A percentile compares a stretch with the other conserved stretches of the same genome.
Conservation (phyloP, 1,140 invertebrate genomes). For the Mizuhopecten yessoensis region DNA sequence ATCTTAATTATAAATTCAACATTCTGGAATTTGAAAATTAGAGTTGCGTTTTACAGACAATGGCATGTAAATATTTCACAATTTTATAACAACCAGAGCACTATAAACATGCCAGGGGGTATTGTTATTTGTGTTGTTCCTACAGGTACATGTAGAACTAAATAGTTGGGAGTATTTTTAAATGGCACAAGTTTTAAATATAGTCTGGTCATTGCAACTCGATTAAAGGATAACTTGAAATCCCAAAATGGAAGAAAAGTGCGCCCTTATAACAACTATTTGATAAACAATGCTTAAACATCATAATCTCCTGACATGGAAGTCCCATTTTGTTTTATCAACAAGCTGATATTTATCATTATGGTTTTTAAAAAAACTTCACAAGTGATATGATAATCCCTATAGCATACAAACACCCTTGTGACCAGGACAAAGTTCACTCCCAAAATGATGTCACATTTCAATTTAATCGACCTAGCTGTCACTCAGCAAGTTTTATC, state of each 20-base stretch:
- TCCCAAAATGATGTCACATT: slow-evolving; percentile 21
- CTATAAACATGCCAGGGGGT: too few relatives aligned
- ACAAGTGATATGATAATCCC: slow-evolving; percentile 8
- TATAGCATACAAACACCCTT: slow-evolving; percentile 34
- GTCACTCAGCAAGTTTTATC: neutral
- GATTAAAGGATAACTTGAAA: neutral
- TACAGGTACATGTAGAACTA: too few relatives aligned
- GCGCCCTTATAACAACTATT: neutral
- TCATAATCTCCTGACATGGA: neutral
- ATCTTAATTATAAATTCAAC: neutral
- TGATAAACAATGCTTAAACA: neutral
- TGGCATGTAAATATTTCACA: neutral
- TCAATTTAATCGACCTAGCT: slow-evolving; percentile 28
- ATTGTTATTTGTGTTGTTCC: too few relatives aligned
- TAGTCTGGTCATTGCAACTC: too few relatives aligned
- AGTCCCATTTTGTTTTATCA: neutral
- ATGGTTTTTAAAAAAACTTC: neutral
- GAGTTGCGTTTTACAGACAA: too few relatives aligned
- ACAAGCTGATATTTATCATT: neutral
- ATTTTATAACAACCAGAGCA: neutral
- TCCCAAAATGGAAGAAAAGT: neutral
- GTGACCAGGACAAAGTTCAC: slow-evolving; percentile 4
- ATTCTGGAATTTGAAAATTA: neutral
- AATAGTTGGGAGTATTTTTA: too few relatives aligned
- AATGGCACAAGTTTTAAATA: too few relatives aligned